phyloP scores from a whole-genome alignment of 2,888 invertebrate genomes.

The Limulus polyphemus region DNA sequence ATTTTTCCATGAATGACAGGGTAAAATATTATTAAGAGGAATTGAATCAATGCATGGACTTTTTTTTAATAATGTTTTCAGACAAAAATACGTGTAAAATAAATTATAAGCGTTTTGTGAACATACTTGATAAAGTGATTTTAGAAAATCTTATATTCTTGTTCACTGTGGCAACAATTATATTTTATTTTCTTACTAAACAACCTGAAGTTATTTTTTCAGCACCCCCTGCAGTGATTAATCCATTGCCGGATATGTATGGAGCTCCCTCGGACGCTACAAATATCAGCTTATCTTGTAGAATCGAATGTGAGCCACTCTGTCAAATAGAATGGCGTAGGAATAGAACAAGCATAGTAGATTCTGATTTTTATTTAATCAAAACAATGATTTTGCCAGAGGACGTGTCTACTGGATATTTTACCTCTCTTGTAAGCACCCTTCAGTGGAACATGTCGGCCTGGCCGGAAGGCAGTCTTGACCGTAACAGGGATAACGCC shows the following conservation, averaged over 20 bases:
- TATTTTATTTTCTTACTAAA: no score
- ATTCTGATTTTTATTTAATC: slow-evolving; percentile 17
- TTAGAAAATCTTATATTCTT: no score
- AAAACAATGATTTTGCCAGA: slow-evolving; percentile 13
- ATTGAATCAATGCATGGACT: no score
- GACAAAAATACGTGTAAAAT: no score
- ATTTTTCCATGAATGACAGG: no score
- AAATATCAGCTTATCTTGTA: slow-evolving; percentile 57
- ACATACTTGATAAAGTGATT: no score
- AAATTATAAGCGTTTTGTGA: no score
- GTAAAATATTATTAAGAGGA: no score
- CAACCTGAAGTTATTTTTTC: slow-evolving; percentile 28
- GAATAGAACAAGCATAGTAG: slow-evolving; percentile 45
- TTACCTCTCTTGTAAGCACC: not conserved
- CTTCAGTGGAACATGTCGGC: not conserved
- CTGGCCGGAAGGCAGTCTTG: not conserved
- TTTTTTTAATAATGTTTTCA: no score
- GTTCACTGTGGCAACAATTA: no score
- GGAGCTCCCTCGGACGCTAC: slow-evolving; percentile 53
- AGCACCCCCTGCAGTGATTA: slow-evolving; percentile 83
- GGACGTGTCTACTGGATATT: not conserved
- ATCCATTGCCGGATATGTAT: slow-evolving; percentile 64
- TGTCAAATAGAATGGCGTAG: slow-evolving; percentile 64
- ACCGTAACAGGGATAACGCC: not conserved
- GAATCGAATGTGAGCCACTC: slow-evolving; percentile 75